A percentile compares a stretch with the other conserved stretches of the same genome.
phyloP scores from a whole-genome alignment of 1,140 invertebrate genomes.

The Trachymyrmex septentrionalis region DNA sequence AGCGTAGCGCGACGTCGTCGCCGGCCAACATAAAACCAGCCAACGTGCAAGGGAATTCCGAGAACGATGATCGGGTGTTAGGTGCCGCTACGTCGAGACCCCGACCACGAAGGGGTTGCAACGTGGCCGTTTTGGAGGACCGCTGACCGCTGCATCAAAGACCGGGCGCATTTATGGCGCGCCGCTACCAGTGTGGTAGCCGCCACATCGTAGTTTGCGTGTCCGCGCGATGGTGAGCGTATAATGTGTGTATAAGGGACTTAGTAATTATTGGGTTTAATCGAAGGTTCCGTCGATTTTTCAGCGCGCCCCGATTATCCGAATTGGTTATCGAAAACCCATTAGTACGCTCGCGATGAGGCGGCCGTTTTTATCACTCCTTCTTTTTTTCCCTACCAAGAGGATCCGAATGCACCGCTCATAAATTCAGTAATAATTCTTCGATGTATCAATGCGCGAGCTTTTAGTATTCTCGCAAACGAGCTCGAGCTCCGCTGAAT shows the following conservation, averaged over 20 bases:
- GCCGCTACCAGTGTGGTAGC: not conserved
- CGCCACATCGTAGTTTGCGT: conserved; percentile 13
- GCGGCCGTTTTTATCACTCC: conserved; percentile 38
- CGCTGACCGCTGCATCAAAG: conserved; percentile 67
- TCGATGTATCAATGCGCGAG: conserved; percentile 45
- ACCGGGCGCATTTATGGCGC: conserved; percentile 65
- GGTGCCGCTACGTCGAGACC: conserved; percentile 48
- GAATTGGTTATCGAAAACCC: conserved; percentile 63
- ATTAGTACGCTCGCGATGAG: conserved; percentile 32
- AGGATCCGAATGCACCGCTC: conserved; percentile 18
- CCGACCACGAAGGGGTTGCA: conserved; percentile 63
- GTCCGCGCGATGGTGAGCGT: not conserved
- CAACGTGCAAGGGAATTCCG: conserved; percentile 64
- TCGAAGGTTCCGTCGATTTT: conserved; percentile 54
- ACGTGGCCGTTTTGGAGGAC: conserved; percentile 59
- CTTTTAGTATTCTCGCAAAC: conserved; percentile 32
- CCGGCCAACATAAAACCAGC: conserved; percentile 69
- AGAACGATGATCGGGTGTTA: conserved; percentile 66
- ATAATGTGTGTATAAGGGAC: conserved; percentile 29
- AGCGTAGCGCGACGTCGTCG: conserved; percentile 57
- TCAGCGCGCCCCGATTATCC: conserved; percentile 57
- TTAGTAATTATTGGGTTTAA: conserved; percentile 61
- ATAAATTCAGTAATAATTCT: conserved; percentile 62
- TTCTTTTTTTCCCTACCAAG: not conserved
- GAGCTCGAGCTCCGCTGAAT: conserved; percentile 28